Conservation (phyloP, 2,797 vertebrate genomes). For the Diceros bicornis region DNA sequence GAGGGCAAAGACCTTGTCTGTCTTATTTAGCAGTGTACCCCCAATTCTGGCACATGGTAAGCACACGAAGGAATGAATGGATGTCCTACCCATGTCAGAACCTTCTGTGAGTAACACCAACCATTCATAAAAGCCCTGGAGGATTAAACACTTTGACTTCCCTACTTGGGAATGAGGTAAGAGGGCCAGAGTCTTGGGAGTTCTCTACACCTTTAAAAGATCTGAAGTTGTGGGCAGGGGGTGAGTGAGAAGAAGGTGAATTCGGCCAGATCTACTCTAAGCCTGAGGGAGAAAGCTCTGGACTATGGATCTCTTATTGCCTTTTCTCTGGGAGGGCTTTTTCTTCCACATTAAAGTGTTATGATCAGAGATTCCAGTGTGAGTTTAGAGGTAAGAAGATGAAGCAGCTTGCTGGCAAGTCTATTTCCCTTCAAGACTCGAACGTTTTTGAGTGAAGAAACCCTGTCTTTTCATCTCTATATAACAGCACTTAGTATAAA, state of each 20-base stretch:
- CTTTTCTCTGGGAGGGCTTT: background rate
- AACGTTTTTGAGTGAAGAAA: background rate
- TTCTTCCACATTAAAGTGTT: background rate
- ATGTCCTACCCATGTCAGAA: background rate
- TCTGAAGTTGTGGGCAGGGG: background rate
- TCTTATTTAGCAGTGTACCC: background rate
- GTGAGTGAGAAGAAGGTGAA: background rate
- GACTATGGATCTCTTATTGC: background rate
- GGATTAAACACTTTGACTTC: background rate
- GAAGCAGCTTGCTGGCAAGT: background rate
- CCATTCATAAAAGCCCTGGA: background rate
- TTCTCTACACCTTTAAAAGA: background rate
- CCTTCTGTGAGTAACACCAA: background rate
- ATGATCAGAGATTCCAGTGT: background rate
- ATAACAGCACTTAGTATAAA: background rate
- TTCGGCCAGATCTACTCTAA: background rate
- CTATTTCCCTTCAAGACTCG: background rate
- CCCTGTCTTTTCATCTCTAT: background rate
- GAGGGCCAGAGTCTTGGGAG: background rate
- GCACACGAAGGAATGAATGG: background rate
- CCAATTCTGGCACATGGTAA: background rate
- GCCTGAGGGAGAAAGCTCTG: background rate
- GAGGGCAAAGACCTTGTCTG: background rate
- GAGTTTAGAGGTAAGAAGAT: background rate
- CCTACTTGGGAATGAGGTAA: background rate